Conservation (phyloP, 2,888 invertebrate genomes). For the Agapostemon virescens region DNA sequence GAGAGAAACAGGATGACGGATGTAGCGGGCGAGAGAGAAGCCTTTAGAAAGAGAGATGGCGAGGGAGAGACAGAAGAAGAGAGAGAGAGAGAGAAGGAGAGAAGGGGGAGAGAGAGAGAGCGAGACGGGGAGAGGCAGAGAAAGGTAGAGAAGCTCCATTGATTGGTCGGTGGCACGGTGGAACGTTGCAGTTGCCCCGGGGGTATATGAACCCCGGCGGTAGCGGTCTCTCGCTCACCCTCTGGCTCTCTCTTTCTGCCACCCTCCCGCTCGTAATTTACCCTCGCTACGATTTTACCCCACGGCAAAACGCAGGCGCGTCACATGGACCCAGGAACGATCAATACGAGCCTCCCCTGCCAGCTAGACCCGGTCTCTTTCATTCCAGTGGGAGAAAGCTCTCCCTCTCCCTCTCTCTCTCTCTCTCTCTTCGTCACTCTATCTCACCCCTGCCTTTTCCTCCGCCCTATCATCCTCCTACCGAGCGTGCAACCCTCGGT, state of each 20-base stretch:
- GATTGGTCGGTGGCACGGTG: constrained; percentile 76
- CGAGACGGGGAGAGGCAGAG: constrained; percentile 49
- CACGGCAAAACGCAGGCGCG: constrained; percentile 75
- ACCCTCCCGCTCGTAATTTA: constrained; percentile 54
- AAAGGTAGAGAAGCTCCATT: constrained; percentile 75
- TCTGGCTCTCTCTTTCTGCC: constrained; percentile 45
- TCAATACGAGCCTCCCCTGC: constrained; percentile 76
- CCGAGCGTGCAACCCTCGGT: constrained; percentile 41
- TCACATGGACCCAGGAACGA: constrained; percentile 79
- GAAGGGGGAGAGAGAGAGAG: constrained; percentile 44
- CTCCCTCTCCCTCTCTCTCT: constrained; percentile 24
- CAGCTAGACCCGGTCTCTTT: constrained; percentile 59
- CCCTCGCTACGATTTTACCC: constrained; percentile 70
- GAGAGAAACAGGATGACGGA: constrained; percentile 54
- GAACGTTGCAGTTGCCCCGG: constrained; percentile 75
- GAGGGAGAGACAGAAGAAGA: constrained; percentile 28
- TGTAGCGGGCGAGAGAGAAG: constrained; percentile 43
- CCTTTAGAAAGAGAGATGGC: constrained; percentile 37
- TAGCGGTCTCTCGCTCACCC: constrained; percentile 59
- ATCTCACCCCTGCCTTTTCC: constrained; percentile 11
- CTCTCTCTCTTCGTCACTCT: constrained; percentile 11
- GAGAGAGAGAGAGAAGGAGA: constrained; percentile 35
- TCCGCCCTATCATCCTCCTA: constrained; percentile 48
- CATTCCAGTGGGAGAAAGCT: constrained; percentile 13
- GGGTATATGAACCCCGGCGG: constrained; percentile 77